Conservation (phyloP, 2,797 vertebrate genomes). For the Acrossocheilus wenchowensis region DNA sequence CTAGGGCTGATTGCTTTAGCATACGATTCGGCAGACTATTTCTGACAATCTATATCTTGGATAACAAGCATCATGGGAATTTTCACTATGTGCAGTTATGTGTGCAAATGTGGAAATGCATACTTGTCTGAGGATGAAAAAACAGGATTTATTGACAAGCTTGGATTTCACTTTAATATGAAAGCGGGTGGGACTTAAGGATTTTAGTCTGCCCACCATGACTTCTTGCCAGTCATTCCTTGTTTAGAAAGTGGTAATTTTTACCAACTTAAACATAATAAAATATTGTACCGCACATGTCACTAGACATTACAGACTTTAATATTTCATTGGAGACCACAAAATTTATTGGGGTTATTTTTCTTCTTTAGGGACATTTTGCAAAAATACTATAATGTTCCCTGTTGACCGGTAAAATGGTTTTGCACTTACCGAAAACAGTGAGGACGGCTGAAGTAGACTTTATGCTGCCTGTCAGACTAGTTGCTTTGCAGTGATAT, state of each 20-base stretch:
- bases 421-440: conserved; percentile 82
- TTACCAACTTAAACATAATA: conserved; percentile 72
- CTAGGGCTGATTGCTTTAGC: conserved; percentile 67
- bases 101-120: conserved; percentile 63
- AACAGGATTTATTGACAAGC: conserved; percentile 66
- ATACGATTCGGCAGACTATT: conserved; percentile 60
- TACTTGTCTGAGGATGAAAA: conserved; percentile 64
- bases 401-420: conserved; percentile 14
- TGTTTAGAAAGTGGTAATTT: conserved; percentile 61
- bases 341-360: conserved; percentile 43
- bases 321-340: conserved; percentile 8
- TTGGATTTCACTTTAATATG: conserved; percentile 65
- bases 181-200: conserved; percentile 58
- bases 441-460: conserved; percentile 83
- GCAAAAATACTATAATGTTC: conserved; percentile 28
- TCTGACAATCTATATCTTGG: conserved; percentile 62
- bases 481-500: conserved; percentile 93
- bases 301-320: conserved; percentile 21
- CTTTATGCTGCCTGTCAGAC: conserved; percentile 83
- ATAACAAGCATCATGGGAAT: conserved; percentile 70
- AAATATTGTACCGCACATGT: conserved; percentile 54
- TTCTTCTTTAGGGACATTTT: conserved; percentile 38
- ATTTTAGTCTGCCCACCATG: conserved; percentile 57
- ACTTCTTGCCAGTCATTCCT: conserved; percentile 61
- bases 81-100: conserved; percentile 58